Conservation (phyloP, 1,140 invertebrate genomes). For the Macrostomum lignano region DNA sequence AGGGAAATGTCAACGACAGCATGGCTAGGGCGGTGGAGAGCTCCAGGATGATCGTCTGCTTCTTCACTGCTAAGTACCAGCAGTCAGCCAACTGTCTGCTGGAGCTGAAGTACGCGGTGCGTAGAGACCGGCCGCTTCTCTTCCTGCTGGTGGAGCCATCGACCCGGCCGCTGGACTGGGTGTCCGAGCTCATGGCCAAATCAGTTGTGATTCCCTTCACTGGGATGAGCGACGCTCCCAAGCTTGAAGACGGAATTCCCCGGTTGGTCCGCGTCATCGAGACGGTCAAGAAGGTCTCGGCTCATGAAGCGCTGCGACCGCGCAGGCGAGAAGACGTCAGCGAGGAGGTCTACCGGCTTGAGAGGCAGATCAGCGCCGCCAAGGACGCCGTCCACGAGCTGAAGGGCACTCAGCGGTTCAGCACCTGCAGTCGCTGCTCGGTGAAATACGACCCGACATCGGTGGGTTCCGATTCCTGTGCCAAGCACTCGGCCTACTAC, state of each 20-base stretch:
- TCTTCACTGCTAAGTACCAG: slow-evolving; percentile 6
- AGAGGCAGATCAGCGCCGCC: slow-evolving; percentile 3
- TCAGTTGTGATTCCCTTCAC: too few species aligned
- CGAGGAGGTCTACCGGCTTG: slow-evolving; percentile 1
- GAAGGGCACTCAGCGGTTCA: not conserved
- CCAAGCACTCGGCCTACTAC: slow-evolving; percentile 7
- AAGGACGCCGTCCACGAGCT: slow-evolving; percentile 2
- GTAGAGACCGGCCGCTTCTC: too few species aligned
- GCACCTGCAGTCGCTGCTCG: slow-evolving; percentile 6
- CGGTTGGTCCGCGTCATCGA: slow-evolving; percentile 1
- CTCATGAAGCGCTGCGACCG: not conserved
- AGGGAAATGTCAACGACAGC: slow-evolving; percentile 7
- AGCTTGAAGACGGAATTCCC: slow-evolving; percentile 5
- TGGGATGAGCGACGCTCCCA: not conserved
- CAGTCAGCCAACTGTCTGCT: slow-evolving; percentile 6
- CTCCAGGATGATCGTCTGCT: slow-evolving; percentile 5
- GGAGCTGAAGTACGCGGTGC: slow-evolving; percentile 7
- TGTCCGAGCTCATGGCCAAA: not conserved
- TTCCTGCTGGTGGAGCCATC: too few species aligned
- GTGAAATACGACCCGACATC: slow-evolving; percentile 6
- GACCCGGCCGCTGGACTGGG: too few species aligned
- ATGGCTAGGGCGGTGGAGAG: slow-evolving; percentile 7
- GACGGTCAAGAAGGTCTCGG: slow-evolving; percentile 3
- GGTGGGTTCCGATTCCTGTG: not conserved
- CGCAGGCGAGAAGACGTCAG: slow-evolving; percentile 1